Evolutionary conservation across 2,113 vertebrate species (phyloP).

Genomic region (Poecilia latipinna): DNA sequence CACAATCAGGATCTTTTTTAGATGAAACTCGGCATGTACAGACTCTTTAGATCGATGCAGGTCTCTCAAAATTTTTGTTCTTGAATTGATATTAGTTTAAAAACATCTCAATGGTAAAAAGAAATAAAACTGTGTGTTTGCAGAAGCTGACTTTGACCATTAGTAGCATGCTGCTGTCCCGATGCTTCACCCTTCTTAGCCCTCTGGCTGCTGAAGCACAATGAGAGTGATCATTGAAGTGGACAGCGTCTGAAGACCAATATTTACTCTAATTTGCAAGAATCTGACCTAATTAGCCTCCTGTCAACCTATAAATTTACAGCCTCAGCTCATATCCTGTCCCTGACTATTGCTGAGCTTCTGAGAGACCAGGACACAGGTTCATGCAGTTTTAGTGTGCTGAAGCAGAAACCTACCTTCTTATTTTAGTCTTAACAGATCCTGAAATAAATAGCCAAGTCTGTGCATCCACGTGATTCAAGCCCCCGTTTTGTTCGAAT

Average conservation of each 20-base stretch:
- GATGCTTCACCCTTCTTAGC: neutral
- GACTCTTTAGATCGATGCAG: neutral
- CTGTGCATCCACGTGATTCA: conserved; percentile 20
- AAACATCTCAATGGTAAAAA: too few relatives aligned
- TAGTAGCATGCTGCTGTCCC: conserved; percentile 30
- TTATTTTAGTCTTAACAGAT: conserved; percentile 10
- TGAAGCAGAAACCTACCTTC: conserved; percentile 34
- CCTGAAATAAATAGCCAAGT: conserved; percentile 32
- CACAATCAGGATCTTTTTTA: neutral
- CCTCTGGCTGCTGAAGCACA: conserved; percentile 20
- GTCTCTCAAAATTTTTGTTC: too few relatives aligned
- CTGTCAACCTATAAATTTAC: neutral
- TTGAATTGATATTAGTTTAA: too few relatives aligned
- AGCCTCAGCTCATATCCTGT: neutral
- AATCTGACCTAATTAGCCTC: conserved; percentile 23
- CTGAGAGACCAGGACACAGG: neutral
- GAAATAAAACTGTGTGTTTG: neutral
- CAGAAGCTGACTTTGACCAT: conserved; percentile 2
- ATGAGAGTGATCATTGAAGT: conserved; percentile 47
- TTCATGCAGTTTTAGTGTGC: conserved; percentile 14
- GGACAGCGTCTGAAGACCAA: conserved; percentile 52
- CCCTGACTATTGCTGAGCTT: neutral
- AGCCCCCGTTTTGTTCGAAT: conserved; percentile 9
- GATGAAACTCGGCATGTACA: neutral
- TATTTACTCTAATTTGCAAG: conserved; percentile 52